Evolutionary conservation across 2,797 vertebrate genomes (phyloP).

Genomic region (Sebastes alutus): DNA sequence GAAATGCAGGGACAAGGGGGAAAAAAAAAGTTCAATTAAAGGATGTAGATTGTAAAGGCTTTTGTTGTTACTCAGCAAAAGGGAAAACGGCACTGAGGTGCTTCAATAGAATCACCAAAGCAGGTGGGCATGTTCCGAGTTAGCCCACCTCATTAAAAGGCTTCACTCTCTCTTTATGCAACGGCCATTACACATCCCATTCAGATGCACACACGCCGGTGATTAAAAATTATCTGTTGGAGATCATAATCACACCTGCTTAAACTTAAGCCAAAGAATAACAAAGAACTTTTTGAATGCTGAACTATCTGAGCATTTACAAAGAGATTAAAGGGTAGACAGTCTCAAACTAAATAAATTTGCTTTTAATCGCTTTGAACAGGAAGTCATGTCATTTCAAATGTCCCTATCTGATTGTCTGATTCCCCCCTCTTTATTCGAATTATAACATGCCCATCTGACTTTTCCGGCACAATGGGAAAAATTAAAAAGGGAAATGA

Average conservation of each 20-base stretch:
- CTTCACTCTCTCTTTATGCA: constrained; percentile 79
- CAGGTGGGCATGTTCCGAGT: constrained; percentile 83
- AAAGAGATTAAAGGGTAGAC: constrained; percentile 85
- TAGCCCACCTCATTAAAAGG: constrained; percentile 84
- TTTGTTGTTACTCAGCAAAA: constrained; percentile 81
- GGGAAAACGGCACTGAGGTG: constrained; percentile 74
- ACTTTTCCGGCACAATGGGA: constrained; percentile 85
- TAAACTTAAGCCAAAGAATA: constrained; percentile 84
- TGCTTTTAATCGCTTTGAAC: constrained; percentile 87
- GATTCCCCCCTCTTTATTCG: constrained; percentile 86
- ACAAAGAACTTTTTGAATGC: constrained; percentile 84
- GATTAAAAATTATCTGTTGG: constrained; percentile 87
- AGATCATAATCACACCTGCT: constrained; percentile 85
- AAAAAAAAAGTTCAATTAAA: constrained; percentile 80
- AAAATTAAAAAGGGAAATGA: constrained; percentile 87
- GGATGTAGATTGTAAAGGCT: constrained; percentile 79
- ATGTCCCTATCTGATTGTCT: constrained; percentile 86
- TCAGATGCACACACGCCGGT: constrained; percentile 79
- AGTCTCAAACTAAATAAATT: constrained; percentile 87
- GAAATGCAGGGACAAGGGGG: constrained; percentile 55
- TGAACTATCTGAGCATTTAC: constrained; percentile 82
- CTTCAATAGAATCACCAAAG: constrained; percentile 83
- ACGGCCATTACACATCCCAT: constrained; percentile 82
- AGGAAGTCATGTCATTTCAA: constrained; percentile 86
- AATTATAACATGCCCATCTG: constrained; percentile 89